Conservation (phyloP, 2,888 invertebrate genomes). For the Zelleria hepariella region DNA sequence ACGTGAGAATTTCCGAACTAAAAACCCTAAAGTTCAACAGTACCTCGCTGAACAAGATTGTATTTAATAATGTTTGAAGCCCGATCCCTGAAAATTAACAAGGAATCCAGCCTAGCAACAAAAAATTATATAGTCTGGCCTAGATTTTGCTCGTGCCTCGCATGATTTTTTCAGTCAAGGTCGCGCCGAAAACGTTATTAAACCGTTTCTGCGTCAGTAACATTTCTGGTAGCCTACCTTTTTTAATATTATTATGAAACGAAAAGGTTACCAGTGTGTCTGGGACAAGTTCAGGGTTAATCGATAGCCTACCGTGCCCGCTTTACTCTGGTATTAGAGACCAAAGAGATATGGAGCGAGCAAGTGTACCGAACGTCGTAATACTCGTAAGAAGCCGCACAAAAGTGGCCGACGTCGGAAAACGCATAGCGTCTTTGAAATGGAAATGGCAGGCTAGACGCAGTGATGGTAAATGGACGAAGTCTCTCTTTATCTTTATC, state of each 20-base stretch:
- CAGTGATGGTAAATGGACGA: no score
- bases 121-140: neutral
- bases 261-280: neutral
- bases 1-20: no score
- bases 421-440: no score
- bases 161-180: neutral
- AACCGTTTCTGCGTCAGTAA: neutral
- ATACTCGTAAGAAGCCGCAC: no score
- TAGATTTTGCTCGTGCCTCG: neutral
- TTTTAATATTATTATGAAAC: neutral
- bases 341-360: neutral
- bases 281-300: neutral
- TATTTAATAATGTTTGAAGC: neutral
- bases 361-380: no score
- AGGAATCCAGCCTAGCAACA: neutral
- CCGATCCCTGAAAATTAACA: neutral
- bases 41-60: neutral
- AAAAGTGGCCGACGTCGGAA: no score
- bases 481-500: no score
- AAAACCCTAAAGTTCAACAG: no score
- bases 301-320: neutral
- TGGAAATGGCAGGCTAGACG: no score
- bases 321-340: neutral
- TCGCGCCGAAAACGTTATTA: neutral
- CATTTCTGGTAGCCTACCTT: neutral